A percentile compares a stretch with the other conserved stretches of the same genome.
Evolutionary conservation across 2,113 vertebrate genomes (phyloP).

Genomic region (Strix aluco): DNA sequence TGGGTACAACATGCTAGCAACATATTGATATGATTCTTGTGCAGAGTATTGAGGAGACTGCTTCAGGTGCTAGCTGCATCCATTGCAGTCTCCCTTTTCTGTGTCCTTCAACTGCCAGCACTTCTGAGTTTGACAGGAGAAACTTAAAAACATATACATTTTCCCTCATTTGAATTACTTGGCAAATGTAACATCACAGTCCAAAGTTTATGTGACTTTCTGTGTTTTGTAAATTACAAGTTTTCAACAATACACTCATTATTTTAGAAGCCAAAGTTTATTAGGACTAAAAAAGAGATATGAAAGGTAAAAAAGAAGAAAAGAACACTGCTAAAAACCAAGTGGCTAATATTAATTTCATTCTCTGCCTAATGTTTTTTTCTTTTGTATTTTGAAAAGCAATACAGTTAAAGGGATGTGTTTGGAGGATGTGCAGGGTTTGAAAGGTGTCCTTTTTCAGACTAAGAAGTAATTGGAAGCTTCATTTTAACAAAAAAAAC

Average conservation of each 20-base stretch:
- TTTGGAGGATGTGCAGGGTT: not conserved
- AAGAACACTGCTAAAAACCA: not conserved
- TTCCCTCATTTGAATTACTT: not conserved
- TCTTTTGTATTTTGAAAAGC: not conserved
- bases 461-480: not conserved
- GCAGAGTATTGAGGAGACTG: not conserved
- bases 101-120: not conserved
- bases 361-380: not conserved
- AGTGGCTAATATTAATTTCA: not conserved
- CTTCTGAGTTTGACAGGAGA: not conserved
- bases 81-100: not conserved
- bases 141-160: not conserved
- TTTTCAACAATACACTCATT: not conserved
- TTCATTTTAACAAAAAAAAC: not conserved
- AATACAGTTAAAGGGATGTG: not conserved
- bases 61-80: not conserved
- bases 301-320: not conserved
- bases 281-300: not conserved
- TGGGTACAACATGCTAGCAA: not conserved
- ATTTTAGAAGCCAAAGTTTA: not conserved
- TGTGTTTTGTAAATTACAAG: not conserved
- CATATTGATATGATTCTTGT: not conserved
- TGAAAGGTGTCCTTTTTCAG: not conserved
- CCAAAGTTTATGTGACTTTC: not conserved
- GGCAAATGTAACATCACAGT: not conserved